Evolutionary conservation across 2,797 vertebrate species (phyloP).

Genomic region (Centropyge bicolor): DNA sequence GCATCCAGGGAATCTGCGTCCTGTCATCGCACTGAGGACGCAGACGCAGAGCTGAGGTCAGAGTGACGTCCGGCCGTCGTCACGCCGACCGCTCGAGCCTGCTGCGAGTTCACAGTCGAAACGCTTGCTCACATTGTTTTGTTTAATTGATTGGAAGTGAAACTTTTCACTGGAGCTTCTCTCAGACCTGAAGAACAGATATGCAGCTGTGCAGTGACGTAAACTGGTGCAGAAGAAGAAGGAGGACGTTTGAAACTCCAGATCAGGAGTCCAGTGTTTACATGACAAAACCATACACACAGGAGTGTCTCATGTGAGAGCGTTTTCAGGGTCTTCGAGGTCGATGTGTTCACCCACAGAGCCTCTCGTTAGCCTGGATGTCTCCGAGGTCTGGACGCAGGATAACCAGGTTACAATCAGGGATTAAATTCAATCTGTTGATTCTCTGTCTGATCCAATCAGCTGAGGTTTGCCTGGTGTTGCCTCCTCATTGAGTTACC

Average conservation of each 20-base stretch:
- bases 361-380: neutral
- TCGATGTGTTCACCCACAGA: neutral
- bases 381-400: constrained; percentile 32
- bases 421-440: constrained; percentile 22
- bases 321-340: neutral
- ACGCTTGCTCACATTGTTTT: neutral
- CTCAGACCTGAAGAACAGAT: neutral
- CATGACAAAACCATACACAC: no score
- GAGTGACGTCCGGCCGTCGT: neutral
- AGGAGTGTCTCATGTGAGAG: neutral
- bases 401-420: constrained; percentile 40
- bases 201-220: neutral
- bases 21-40: neutral
- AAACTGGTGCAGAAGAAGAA: no score
- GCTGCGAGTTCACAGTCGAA: neutral
- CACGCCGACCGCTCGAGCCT: neutral
- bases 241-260: no score
- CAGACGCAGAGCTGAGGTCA: neutral
- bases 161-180: neutral
- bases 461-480: neutral
- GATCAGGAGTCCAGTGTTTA: no score
- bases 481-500: neutral
- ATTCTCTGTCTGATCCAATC: constrained; percentile 17
- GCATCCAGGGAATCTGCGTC: constrained; percentile 7
- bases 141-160: neutral